phyloP scores from a whole-genome alignment of 1,140 invertebrate genomes.

The Drosophila setifemur region DNA sequence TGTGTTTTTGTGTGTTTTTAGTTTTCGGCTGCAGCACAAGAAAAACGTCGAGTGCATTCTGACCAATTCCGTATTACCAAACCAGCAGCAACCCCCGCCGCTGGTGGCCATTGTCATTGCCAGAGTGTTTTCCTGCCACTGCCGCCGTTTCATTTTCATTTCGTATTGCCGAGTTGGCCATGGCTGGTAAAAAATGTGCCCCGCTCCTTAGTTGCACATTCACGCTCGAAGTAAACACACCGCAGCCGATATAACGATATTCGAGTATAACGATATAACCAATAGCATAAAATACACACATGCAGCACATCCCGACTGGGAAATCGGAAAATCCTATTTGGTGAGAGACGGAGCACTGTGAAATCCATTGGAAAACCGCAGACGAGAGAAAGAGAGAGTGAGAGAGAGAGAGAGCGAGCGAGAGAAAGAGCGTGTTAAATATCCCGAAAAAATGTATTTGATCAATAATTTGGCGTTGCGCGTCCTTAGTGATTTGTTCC shows the following conservation, averaged over 20 bases:
- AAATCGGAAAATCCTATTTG: too few relatives aligned
- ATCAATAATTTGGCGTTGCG: constrained; percentile 68
- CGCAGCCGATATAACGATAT: constrained; percentile 21
- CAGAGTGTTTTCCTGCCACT: too few relatives aligned
- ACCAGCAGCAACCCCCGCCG: constrained; percentile 63
- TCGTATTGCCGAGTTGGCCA: constrained; percentile 10
- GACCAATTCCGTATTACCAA: constrained; percentile 66
- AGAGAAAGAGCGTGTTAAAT: too few relatives aligned
- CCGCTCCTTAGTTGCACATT: constrained; percentile 61
- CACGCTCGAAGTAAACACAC: constrained; percentile 53
- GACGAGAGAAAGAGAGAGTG: neutral
- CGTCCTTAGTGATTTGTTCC: constrained; percentile 66
- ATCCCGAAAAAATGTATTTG: constrained; percentile 57
- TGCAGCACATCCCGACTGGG: too few relatives aligned
- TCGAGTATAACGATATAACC: too few relatives aligned
- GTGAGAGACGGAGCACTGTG: too few relatives aligned
- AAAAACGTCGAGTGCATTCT: constrained; percentile 30
- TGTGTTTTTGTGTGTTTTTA: too few relatives aligned
- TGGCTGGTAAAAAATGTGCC: constrained; percentile 23
- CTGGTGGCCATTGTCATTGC: constrained; percentile 37
- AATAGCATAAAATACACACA: too few relatives aligned
- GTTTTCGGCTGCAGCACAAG: neutral
- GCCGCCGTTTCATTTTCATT: constrained; percentile 7
- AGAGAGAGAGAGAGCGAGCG: neutral
- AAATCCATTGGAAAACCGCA: neutral